Percentiles rank a stretch among this genome's conserved stretches.
Conservation (phyloP, 2,113 vertebrate species). For the Neodontobutis hainanensis region DNA sequence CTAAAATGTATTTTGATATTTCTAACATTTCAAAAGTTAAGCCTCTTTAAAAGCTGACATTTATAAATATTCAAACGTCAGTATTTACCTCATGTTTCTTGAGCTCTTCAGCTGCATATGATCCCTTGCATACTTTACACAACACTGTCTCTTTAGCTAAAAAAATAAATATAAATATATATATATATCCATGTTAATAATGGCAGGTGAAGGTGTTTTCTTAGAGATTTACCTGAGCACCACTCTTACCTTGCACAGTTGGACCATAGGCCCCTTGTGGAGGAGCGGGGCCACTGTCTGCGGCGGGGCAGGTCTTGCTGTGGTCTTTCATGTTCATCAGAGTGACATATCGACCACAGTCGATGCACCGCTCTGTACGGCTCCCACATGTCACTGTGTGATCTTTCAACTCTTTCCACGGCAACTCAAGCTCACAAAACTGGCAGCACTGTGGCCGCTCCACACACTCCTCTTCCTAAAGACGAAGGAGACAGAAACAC, state of each 20-base stretch:
- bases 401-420: conserved; percentile 55
- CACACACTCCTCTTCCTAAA: conserved; percentile 72
- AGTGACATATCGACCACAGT: conserved; percentile 73
- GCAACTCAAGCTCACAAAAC: conserved; percentile 79
- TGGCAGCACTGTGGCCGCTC: conserved; percentile 67
- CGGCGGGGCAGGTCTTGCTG: conserved; percentile 44
- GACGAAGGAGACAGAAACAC: neutral
- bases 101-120: conserved; percentile 36
- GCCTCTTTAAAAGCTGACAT: neutral
- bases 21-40: no score
- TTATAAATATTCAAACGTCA: neutral
- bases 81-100: conserved; percentile 54
- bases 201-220: no score
- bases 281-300: neutral
- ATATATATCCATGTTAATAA: no score
- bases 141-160: conserved; percentile 7
- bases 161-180: neutral
- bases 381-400: conserved; percentile 76
- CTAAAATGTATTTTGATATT: no score
- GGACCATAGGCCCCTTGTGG: neutral
- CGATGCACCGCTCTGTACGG: conserved; percentile 72
- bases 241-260: neutral
- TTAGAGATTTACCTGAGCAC: neutral
- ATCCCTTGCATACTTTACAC: conserved; percentile 13
- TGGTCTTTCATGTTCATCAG: conserved; percentile 69